Percentiles rank a stretch among this genome's conserved stretches.
Conservation (phyloP, 1,140 invertebrate genomes). For the Aphelinus atriplicis region DNA sequence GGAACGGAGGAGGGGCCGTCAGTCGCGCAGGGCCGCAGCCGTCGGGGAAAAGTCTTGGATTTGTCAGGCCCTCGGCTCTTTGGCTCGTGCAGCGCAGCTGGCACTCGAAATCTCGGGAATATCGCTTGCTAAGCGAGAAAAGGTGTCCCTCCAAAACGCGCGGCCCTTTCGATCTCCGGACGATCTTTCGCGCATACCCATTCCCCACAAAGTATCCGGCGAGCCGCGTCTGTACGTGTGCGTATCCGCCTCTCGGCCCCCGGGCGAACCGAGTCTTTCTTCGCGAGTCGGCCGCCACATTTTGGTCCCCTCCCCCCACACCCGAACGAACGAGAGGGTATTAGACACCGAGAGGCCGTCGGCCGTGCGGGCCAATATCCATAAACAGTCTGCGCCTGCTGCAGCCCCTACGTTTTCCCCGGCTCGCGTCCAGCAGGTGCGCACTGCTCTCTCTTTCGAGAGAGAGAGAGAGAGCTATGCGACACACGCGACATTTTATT, state of each 20-base stretch:
- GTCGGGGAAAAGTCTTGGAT: slow-evolving; percentile 17
- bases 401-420: no score
- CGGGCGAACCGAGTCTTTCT: no score
- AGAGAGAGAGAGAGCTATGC: no score
- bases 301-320: slow-evolving; percentile 22
- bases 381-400: slow-evolving; percentile 25
- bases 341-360: slow-evolving; percentile 2
- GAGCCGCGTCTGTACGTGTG: not conserved
- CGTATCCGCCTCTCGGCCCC: no score
- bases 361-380: slow-evolving; percentile 33
- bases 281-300: slow-evolving; percentile 6
- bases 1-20: slow-evolving; percentile 1
- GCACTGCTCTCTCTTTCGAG: no score
- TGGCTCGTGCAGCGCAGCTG: slow-evolving; percentile 1
- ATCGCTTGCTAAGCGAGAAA: slow-evolving; percentile 30
- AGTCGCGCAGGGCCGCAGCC: slow-evolving; percentile 3
- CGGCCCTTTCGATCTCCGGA: slow-evolving; percentile 1
- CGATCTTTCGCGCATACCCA: slow-evolving; percentile 23
- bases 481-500: no score
- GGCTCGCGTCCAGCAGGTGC: no score
- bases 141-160: not conserved
- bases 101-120: slow-evolving; percentile 20
- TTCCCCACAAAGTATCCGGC: slow-evolving; percentile 22
- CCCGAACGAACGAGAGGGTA: slow-evolving; percentile 1
- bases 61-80: not conserved